These are phyloP conservation scores for Argyrosomus japonicus DNA, from an alignment of 2,113 vertebrate species.

Conservation along the genomic window DNA sequence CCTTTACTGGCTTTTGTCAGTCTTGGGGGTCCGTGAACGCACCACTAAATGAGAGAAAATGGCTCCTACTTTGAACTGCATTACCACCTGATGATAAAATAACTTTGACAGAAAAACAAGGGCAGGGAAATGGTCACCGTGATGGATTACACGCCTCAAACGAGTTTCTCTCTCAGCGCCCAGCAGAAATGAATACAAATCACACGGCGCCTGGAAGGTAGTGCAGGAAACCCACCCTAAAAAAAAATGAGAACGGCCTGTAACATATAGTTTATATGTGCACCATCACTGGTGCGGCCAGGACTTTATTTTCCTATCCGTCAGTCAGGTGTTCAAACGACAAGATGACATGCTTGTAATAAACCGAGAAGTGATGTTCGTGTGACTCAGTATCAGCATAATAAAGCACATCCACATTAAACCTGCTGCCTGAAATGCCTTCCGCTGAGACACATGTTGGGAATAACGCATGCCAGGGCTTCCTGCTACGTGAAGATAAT, in stretches of 20 bases:
- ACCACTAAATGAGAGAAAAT: conserved; percentile 13
- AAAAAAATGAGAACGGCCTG: too few relatives aligned
- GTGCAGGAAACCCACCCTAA: neutral
- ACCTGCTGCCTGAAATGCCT: conserved; percentile 36
- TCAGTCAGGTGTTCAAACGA: conserved; percentile 1
- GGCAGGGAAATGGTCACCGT: conserved; percentile 8
- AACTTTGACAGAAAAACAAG: conserved; percentile 22
- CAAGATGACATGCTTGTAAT: conserved; percentile 20
- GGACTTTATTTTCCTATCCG: neutral
- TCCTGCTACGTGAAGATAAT: conserved; percentile 66
- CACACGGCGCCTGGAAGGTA: conserved; percentile 6
- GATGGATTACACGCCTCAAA: conserved; percentile 39
- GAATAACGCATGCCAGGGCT: conserved; percentile 43
- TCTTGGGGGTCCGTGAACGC: neutral
- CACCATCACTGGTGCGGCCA: neutral
- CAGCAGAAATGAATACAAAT: conserved; percentile 33
- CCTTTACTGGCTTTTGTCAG: neutral
- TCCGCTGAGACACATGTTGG: conserved; percentile 45
- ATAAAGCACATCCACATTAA: conserved; percentile 21
- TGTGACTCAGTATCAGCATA: neutral
- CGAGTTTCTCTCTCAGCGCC: neutral
- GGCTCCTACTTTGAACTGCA: neutral
- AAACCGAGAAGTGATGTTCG: conserved; percentile 16
- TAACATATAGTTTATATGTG: too few relatives aligned
- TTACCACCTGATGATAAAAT: conserved; percentile 30